Base-by-base conservation (phyloP, 37 sponge, comb jelly and placozoan species). In the Cladorhizidae sp. region DNA sequence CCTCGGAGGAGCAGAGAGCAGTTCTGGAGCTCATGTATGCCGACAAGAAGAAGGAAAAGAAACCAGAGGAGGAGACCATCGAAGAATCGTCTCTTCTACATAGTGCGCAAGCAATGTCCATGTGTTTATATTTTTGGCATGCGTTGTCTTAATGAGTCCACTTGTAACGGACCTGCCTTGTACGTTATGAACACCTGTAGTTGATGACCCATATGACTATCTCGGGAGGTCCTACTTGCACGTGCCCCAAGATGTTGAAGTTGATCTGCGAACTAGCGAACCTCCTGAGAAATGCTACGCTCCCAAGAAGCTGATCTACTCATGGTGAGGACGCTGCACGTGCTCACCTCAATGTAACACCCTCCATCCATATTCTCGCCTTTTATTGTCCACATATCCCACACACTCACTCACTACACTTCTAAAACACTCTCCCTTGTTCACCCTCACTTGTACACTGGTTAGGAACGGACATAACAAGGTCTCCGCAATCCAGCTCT, bases 211-310 rank as follows among this genome's bases (percentile, higher is more conserved):
- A 1, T 80, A 83, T 61, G 99, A 98, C 84, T 98, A 98, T 79
- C 87, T 91, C 45, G 99, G 99, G n/a, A 51, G 99, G 28, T 94
- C 96, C 11, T 98, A 91, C 73, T 91, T 98, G 32, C 92, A 94
- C 74, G 83, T 92, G 0, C 99, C 96, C 49, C 94, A 94, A 73
- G 99, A 98, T 61, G 49, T 80, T 33, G 91, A 85, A 38, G 93
- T 94, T 33, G 86, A 96, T 81, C 83, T 98, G 43, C 77, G 84
- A 40, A 65, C 92, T 22, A 87, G 88, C 1, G 97, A 96, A 20
- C 93, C 96, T 32, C 99, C 99, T 22, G 90, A 86, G 1, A 93
- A 94, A 69, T 98, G 99, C 82, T 98, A 78, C 70, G 76, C 92
- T 52, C 99, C 99, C 25, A 98, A 95, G 89, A 96, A 96, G 51